A percentile compares a stretch with the other conserved stretches of the same genome.
Conservation (phyloP, 2,113 vertebrate genomes). For the Pavo muticus region DNA sequence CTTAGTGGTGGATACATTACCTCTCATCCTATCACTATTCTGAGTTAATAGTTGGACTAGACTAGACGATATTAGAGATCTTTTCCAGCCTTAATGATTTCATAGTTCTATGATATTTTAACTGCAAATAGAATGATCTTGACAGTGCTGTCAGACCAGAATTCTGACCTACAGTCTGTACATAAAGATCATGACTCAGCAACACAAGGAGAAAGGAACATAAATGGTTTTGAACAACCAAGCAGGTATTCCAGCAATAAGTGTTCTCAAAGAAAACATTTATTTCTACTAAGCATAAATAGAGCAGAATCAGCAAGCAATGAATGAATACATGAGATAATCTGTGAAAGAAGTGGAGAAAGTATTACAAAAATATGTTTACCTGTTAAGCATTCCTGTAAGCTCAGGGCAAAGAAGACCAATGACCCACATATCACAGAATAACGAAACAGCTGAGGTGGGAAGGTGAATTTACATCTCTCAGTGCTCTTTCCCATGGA, state of each 20-base stretch:
- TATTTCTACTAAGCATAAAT: background rate
- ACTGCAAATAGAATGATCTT: background rate
- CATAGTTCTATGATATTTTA: background rate
- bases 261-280: background rate
- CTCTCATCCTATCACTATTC: too few relatives aligned
- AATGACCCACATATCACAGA: background rate
- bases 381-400: background rate
- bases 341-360: background rate
- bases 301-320: background rate
- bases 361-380: background rate
- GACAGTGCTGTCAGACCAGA: background rate
- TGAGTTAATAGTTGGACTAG: too few relatives aligned
- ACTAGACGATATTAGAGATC: too few relatives aligned
- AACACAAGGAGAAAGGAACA: background rate
- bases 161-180: background rate
- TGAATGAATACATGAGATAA: background rate
- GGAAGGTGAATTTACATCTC: background rate
- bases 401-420: background rate
- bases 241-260: background rate
- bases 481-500: background rate
- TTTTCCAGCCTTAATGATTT: too few relatives aligned
- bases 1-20: background rate
- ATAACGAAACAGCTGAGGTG: background rate
- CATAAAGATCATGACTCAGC: background rate
- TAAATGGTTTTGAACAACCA: background rate